Percentiles rank a stretch among this genome's conserved stretches.
Evolutionary conservation across 2,113 vertebrate genomes (phyloP).

Genomic region (Sinosuthora webbiana): DNA sequence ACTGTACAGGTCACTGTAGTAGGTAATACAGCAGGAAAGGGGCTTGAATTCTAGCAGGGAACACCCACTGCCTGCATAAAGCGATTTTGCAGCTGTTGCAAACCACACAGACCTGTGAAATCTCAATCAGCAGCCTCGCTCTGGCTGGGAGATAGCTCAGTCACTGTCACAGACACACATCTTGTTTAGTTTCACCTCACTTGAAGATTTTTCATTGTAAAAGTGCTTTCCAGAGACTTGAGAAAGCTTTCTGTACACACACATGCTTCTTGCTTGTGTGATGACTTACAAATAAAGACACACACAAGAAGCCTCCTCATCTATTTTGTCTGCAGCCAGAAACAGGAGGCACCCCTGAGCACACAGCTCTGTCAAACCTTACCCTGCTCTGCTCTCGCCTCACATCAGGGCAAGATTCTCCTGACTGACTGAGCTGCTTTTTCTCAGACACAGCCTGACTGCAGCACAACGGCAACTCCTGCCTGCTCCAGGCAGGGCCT

Average conservation of each 20-base stretch:
- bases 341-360: neutral
- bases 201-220: neutral
- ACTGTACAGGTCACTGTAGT: neutral
- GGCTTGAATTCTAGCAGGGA: neutral
- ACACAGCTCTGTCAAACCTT: neutral
- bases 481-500: neutral
- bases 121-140: neutral
- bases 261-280: neutral
- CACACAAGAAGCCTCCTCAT: neutral
- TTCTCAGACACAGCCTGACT: neutral
- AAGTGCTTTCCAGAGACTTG: neutral
- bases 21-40: neutral
- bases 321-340: neutral
- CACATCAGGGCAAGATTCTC: neutral
- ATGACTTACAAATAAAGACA: neutral
- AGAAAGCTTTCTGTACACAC: neutral
- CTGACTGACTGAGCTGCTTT: neutral
- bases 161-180: neutral
- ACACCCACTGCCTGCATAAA: neutral
- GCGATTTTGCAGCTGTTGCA: neutral
- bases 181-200: neutral
- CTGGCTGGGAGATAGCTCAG: neutral
- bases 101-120: neutral
- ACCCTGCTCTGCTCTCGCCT: neutral
- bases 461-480: neutral